A percentile compares a stretch with the other conserved stretches of the same genome.
Evolutionary conservation across 2,888 invertebrate species (phyloP).

Genomic region (Andrena minutula): DNA sequence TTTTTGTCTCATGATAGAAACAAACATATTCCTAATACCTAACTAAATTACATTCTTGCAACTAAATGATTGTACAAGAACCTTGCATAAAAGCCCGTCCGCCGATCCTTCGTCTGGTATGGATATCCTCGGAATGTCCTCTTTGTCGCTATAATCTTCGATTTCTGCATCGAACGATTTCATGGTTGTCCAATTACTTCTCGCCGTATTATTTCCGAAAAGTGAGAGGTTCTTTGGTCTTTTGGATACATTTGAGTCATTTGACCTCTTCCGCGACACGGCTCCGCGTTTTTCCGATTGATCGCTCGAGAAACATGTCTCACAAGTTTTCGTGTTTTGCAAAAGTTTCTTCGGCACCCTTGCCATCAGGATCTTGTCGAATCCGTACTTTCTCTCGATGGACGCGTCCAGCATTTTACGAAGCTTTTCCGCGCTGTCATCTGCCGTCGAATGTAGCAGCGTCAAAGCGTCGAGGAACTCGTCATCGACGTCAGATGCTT

Average conservation of each 20-base stretch:
- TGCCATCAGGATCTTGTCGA: conserved; percentile 51
- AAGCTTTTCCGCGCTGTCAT: conserved; percentile 74
- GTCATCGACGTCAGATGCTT: conserved; percentile 62
- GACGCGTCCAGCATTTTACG: conserved; percentile 69
- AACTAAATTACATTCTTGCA: neutral
- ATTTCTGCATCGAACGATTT: conserved; percentile 28
- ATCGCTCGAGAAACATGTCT: neutral
- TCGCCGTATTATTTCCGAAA: conserved; percentile 9
- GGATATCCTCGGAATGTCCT: conserved; percentile 78
- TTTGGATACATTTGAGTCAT: conserved; percentile 1
- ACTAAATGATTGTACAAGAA: conserved; percentile 20
- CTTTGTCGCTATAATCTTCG: conserved; percentile 64
- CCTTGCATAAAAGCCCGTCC: conserved; percentile 76
- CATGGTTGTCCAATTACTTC: conserved; percentile 25
- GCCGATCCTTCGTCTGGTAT: conserved; percentile 78
- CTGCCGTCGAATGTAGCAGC: conserved; percentile 74
- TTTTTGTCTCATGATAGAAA: no score
- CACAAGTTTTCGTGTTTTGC: conserved; percentile 20
- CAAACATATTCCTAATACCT: no score
- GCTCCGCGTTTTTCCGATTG: neutral
- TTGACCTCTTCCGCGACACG: neutral
- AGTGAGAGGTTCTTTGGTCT: conserved; percentile 12
- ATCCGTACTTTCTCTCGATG: conserved; percentile 69
- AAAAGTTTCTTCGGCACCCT: conserved; percentile 57
- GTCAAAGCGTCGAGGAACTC: conserved; percentile 74